These are phyloP conservation scores for Salmo trutta DNA, from an alignment of 2,797 vertebrate species.

Conservation along the genomic window DNA sequence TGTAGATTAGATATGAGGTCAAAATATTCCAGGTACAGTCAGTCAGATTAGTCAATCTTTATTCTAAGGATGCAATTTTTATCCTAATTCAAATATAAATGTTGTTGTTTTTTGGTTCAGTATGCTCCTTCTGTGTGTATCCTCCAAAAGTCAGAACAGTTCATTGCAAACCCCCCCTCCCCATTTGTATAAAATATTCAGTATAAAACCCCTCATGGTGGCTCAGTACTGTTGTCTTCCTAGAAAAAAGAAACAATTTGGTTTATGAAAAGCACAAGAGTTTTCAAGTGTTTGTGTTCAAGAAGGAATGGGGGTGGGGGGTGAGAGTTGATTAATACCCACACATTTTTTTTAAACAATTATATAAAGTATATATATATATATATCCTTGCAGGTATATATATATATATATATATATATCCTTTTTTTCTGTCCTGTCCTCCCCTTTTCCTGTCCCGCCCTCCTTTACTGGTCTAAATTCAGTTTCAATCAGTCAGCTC, in stretches of 20 bases:
- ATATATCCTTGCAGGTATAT: slow-evolving; percentile 18
- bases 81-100: not conserved
- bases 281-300: slow-evolving; percentile 43
- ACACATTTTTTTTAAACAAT: slow-evolving; percentile 16
- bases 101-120: slow-evolving; percentile 37
- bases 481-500: slow-evolving; percentile 25
- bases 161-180: slow-evolving; percentile 16
- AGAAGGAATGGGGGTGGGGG: slow-evolving; percentile 20
- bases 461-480: slow-evolving; percentile 2
- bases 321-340: slow-evolving; percentile 20
- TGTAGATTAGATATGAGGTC: not conserved
- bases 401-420: slow-evolving; percentile 1
- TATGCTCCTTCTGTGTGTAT: slow-evolving; percentile 16
- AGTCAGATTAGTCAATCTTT: not conserved
- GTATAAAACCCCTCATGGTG: slow-evolving; percentile 2
- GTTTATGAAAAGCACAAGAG: slow-evolving; percentile 32
- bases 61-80: not conserved
- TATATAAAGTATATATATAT: slow-evolving; percentile 29
- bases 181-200: slow-evolving; percentile 5
- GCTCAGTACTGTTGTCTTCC: slow-evolving; percentile 14
- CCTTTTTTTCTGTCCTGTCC: slow-evolving; percentile 2
- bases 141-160: slow-evolving; percentile 29
- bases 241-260: slow-evolving; percentile 30
- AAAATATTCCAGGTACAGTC: slow-evolving; percentile 2
- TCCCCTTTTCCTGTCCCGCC: not conserved